Evolutionary conservation across 2,888 invertebrate species (phyloP).

Genomic region (Habrosyne pyritoides): DNA sequence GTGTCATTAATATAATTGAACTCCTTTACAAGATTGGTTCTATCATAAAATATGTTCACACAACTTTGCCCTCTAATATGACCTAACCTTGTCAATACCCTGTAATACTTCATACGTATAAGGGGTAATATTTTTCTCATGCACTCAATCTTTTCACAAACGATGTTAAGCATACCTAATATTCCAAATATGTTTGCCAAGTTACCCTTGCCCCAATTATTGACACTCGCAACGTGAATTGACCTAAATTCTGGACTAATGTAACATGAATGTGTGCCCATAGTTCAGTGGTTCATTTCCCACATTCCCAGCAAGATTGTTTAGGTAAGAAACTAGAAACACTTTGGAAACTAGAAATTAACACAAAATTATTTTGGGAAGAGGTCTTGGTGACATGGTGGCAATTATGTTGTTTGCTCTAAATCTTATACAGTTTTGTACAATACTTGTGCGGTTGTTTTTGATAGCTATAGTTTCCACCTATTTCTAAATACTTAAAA

Average conservation of each 20-base stretch:
- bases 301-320: not conserved
- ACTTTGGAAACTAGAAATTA: not conserved
- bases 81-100: not conserved
- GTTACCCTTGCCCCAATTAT: constrained; percentile 21
- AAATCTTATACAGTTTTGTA: too few species aligned
- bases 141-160: constrained; percentile 2
- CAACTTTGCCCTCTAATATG: too few species aligned
- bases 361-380: not conserved
- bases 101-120: not conserved
- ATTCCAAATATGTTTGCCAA: not conserved
- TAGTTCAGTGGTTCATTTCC: not conserved
- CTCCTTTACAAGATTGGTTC: too few species aligned
- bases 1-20: too few species aligned
- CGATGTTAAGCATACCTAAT: not conserved
- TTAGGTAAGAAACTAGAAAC: not conserved
- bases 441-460: too few species aligned
- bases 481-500: too few species aligned
- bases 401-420: not conserved
- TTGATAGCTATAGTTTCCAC: too few species aligned
- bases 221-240: constrained; percentile 13
- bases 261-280: not conserved
- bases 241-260: constrained; percentile 20
- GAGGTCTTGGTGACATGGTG: too few species aligned
- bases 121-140: not conserved
- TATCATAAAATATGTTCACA: too few species aligned